Base-by-base conservation (phyloP, 2,888 invertebrate genomes). In the Scaptomyza cyrtandrae region DNA sequence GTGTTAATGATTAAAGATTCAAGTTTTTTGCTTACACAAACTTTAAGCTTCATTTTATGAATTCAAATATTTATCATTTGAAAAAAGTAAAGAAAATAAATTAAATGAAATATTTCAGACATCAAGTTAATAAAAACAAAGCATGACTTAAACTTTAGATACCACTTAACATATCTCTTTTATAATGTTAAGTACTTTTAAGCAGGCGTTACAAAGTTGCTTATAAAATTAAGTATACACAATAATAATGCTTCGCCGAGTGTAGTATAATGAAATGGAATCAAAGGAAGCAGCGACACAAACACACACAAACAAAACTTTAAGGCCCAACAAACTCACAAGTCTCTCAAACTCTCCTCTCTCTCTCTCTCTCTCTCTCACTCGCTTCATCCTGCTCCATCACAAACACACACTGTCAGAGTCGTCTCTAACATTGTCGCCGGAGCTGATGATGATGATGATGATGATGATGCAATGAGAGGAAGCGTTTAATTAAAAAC, bases 401-500 rank as follows among this genome's bases (percentile, higher is more conserved):
- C 39, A 16, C 39, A 29, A 35, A 37, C 35, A n/a, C 45, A 33
- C 24, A 33, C 48, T 27, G 62, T 45, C 19, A n/a, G 58, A 35
- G 37, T 45, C 75, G 37, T 45, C 75, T 74, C 78, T 78, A 53
- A 62, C 75, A 62, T 68, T 73, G 78, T 73, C 63, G 73, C 52
- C 46, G 57, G 16, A n/a, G 41, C 6, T n/a, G 37, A n/a, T n/a
- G n/a, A n/a, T n/a, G n/a, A n/a, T n/a, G n/a, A n/a, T n/a, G 14
- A 0, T 39, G 39, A 49, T 53, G 62, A 49, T 60, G 57, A 67
- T 71, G 64, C 53, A 59, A 60, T 62, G 63, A 67, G 81, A 82
- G 86, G 79, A 87, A 90, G 77, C 86, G 86, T 87, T 89, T 90
- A 89, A 89, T 89, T 89, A 89, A 89, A 89, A 89, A 89, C 89